Evolutionary conservation across 53 echinoderm and acorn worm genomes (phyloP), one percentile per base, ranked within the genome.

Genomic region (Paracentrotus lividus): DNA sequence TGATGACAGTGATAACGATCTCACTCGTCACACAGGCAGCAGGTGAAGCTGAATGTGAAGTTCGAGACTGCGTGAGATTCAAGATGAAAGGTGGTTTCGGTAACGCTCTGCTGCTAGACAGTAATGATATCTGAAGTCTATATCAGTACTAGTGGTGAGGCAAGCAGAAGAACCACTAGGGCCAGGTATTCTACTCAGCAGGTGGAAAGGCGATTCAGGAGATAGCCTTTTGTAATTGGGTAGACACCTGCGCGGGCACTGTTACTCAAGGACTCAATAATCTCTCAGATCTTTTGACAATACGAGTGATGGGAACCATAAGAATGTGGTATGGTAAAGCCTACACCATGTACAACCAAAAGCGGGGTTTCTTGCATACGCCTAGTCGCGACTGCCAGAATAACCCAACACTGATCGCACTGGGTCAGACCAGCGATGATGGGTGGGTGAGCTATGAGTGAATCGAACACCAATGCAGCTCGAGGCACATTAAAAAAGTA

Each of bases 71-170:
- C 56, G 14, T 7, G 8, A n/a, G n/a, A n/a, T n/a, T 21, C 20
- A 34, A 18, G 5, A 27, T 52, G 55, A n/a, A 55, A 56, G 86
- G 86, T 36, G n/a, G n/a, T n/a, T 21, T 10, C 8, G 86, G 86
- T 32, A 10, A 23, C n/a, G n/a, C 23, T 56, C 36, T 8, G 5
- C 86, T 7, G 86, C n/a, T 86, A 8, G 86, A 54, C 55, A 56
- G 86, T 36, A 7, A 54, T 86, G 86, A n/a, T n/a, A 86, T 86
- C 54, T n/a, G 57, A 86, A n/a, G n/a, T 86, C 86, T 86, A 56
- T 49, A 33, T 86, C 38, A 33, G 86, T n/a, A n/a, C 86, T 86
- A 86, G 36, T 34, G 57, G 86, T 55, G 20, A 38, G 54, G 33
- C 3, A 21, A 54, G 57, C 54, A 53, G 53, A 86, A n/a, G n/a